Conservation (phyloP, 2,113 vertebrate species). For the Pygoscelis antarcticus region DNA sequence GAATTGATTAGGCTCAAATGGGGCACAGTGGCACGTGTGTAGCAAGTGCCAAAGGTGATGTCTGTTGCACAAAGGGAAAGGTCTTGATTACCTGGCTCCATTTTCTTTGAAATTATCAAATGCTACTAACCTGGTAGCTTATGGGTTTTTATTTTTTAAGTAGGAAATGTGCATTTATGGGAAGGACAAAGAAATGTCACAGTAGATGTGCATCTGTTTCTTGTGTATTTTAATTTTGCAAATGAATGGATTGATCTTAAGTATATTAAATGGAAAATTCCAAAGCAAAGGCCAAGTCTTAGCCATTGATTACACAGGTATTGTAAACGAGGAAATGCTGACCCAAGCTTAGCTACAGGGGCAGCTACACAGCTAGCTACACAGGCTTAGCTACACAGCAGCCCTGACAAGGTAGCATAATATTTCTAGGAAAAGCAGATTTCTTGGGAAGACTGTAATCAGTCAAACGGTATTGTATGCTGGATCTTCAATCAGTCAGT, state of each 20-base stretch:
- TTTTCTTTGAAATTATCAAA: not conserved
- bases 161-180: not conserved
- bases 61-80: not conserved
- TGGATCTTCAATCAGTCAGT: not conserved
- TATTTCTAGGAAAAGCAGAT: conserved; percentile 18
- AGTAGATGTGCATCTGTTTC: not conserved
- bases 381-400: not conserved
- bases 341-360: not conserved
- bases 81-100: not conserved
- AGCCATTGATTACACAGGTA: not conserved
- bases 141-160: not conserved
- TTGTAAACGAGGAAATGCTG: not conserved
- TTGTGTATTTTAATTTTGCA: not conserved
- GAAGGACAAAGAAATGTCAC: not conserved
- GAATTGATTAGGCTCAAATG: not conserved
- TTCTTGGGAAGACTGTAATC: conserved; percentile 21
- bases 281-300: not conserved
- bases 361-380: too few relatives aligned
- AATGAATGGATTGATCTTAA: not conserved
- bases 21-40: not conserved
- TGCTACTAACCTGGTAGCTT: not conserved
- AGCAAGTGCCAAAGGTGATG: not conserved
- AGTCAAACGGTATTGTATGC: not conserved
- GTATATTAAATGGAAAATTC: not conserved
- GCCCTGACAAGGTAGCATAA: not conserved